These are phyloP conservation scores for Physeter macrocephalus DNA, from an alignment of 2,113 vertebrate species.

Conservation along the genomic window DNA sequence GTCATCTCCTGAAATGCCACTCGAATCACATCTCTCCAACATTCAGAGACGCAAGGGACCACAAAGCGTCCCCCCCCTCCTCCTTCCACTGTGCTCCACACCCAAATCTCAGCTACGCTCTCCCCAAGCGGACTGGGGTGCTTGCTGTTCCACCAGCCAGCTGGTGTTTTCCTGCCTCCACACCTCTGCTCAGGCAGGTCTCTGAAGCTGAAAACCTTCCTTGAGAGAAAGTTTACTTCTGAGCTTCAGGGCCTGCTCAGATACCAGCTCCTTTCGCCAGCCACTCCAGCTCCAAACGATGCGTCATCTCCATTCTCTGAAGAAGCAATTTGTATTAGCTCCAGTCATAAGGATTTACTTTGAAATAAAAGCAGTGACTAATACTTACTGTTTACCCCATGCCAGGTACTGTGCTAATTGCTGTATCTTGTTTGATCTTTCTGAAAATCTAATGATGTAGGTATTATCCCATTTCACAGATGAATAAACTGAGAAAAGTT, in stretches of 20 bases:
- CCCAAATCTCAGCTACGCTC: accelerated
- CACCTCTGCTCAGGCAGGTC: not conserved
- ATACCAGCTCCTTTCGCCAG: not conserved
- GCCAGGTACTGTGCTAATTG: not conserved
- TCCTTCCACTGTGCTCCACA: accelerated
- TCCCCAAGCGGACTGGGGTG: accelerated
- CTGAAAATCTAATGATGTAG: not conserved
- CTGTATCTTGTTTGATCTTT: not conserved
- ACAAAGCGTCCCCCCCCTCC: too few species aligned
- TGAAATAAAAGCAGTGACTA: not conserved
- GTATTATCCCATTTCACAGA: not conserved
- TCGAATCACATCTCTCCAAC: not conserved
- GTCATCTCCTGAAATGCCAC: not conserved
- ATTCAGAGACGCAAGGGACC: not conserved
- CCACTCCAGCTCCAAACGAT: not conserved
- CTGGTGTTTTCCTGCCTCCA: not conserved
- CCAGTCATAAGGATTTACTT: not conserved
- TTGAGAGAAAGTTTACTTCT: not conserved
- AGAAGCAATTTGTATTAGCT: not conserved
- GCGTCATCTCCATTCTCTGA: not conserved
- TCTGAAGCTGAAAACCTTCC: not conserved
- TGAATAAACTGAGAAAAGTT: not conserved
- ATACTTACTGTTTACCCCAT: not conserved
- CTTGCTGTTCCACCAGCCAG: accelerated
- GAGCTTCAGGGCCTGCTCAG: not conserved